These are phyloP conservation scores for Eumacrocentrus americanus DNA, from an alignment of 2,888 invertebrate genomes.

Conservation along the genomic window DNA sequence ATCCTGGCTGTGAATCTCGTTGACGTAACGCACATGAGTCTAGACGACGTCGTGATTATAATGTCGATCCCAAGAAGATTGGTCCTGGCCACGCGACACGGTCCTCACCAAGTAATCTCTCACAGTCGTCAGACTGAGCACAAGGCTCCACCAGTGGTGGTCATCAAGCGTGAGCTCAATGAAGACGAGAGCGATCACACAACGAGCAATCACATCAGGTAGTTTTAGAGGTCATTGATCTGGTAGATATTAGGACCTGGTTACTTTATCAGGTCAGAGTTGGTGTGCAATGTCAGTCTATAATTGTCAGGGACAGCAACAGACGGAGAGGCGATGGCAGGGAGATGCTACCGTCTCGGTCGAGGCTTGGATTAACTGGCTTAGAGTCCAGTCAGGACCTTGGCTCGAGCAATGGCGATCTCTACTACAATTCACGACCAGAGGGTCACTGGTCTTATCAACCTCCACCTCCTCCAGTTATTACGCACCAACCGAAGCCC, in stretches of 20 bases:
- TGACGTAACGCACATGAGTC: conserved; percentile 95
- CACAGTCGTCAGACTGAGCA: conserved; percentile 66
- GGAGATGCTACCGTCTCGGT: conserved; percentile 79
- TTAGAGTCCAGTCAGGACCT: conserved; percentile 62
- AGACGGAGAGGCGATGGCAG: conserved; percentile 76
- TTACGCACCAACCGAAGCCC: conserved; percentile 87
- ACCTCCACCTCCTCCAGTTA: conserved; percentile 83
- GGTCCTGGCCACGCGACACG: conserved; percentile 88
- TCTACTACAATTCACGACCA: conserved; percentile 82
- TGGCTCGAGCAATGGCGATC: conserved; percentile 69
- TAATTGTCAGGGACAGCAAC: conserved; percentile 63
- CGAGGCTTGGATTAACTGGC: conserved; percentile 73
- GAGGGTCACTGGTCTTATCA: conserved; percentile 67
- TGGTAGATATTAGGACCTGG: neutral
- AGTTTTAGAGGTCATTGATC: conserved; percentile 22
- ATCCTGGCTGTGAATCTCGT: conserved; percentile 97
- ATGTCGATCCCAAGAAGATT: conserved; percentile 98
- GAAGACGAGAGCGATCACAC: conserved; percentile 75
- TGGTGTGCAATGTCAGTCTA: neutral
- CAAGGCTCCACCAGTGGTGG: conserved; percentile 90
- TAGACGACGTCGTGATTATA: conserved; percentile 98
- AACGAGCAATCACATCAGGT: conserved; percentile 60
- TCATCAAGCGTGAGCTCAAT: conserved; percentile 85
- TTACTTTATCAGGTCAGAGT: neutral
- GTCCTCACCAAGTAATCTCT: conserved; percentile 56